Evolutionary conservation across 2,113 vertebrate genomes (phyloP).

Genomic region (Arothron firmamentum): DNA sequence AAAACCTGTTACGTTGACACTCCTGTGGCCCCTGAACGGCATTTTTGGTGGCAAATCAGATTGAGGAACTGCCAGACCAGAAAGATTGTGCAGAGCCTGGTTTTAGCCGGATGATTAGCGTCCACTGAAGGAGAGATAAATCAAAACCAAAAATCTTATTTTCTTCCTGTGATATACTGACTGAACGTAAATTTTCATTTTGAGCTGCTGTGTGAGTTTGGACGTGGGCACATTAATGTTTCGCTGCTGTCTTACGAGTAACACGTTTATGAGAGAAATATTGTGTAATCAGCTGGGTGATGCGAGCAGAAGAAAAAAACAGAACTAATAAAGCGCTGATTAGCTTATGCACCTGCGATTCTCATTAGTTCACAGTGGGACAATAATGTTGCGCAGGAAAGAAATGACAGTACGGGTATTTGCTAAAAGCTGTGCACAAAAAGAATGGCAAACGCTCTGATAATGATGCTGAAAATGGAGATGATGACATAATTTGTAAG

Average conservation of each 20-base stretch:
- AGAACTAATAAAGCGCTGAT: constrained; percentile 59
- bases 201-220: constrained; percentile 10
- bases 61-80: too few species aligned
- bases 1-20: too few species aligned
- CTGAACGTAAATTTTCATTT: constrained; percentile 31
- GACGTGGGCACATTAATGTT: constrained; percentile 38
- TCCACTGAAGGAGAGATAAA: neutral
- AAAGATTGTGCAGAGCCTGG: too few species aligned
- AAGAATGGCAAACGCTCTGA: neutral
- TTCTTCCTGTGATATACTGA: constrained; percentile 8
- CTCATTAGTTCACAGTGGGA: constrained; percentile 41
- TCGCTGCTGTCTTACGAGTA: constrained; percentile 22
- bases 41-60: too few species aligned
- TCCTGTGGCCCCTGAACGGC: too few species aligned
- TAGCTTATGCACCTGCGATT: constrained; percentile 52
- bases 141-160: neutral
- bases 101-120: too few species aligned
- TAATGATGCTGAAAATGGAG: neutral
- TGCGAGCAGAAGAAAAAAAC: constrained; percentile 38
- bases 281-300: constrained; percentile 38
- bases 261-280: constrained; percentile 16
- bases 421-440: constrained; percentile 10
- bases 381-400: constrained; percentile 26
- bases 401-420: constrained; percentile 8
- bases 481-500: neutral